phyloP scores from a whole-genome alignment of 2,888 invertebrate species.

The Lithophane leautieri region DNA sequence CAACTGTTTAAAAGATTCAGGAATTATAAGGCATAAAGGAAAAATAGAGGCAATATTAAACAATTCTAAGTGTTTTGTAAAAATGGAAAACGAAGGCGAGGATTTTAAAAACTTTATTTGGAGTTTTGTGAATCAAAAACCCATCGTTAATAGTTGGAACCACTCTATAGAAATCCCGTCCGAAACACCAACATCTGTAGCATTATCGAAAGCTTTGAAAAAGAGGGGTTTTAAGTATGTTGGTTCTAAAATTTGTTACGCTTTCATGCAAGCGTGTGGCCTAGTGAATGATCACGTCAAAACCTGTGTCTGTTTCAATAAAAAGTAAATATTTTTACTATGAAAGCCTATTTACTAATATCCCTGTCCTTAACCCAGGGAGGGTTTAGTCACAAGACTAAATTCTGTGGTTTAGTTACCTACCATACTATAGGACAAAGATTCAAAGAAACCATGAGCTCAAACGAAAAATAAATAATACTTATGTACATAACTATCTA shows the following conservation, averaged over 20 bases:
- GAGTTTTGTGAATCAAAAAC: conserved; percentile 80
- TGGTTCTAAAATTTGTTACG: conserved; percentile 84
- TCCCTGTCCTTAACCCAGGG: not conserved
- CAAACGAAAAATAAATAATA: too few species aligned
- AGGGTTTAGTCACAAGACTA: too few species aligned
- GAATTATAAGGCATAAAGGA: conserved; percentile 80
- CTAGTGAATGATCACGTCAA: conserved; percentile 83
- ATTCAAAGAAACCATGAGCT: not conserved
- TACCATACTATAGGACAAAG: not conserved
- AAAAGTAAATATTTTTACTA: conserved; percentile 2
- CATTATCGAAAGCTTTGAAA: conserved; percentile 80
- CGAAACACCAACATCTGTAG: conserved; percentile 73
- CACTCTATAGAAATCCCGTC: conserved; percentile 76
- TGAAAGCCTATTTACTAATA: not conserved
- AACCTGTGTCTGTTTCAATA: conserved; percentile 70
- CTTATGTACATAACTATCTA: too few species aligned
- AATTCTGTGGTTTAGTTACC: too few species aligned
- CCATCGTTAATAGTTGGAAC: conserved; percentile 79
- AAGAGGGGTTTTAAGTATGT: conserved; percentile 83
- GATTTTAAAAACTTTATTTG: conserved; percentile 82
- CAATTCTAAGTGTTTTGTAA: conserved; percentile 80
- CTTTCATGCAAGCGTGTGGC: conserved; percentile 88
- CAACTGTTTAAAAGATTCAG: conserved; percentile 68
- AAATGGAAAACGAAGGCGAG: conserved; percentile 78
- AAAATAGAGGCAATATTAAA: conserved; percentile 83